phyloP scores from a whole-genome alignment of 64 coral and sea anemone genomes.

The Acropora tenuis region DNA sequence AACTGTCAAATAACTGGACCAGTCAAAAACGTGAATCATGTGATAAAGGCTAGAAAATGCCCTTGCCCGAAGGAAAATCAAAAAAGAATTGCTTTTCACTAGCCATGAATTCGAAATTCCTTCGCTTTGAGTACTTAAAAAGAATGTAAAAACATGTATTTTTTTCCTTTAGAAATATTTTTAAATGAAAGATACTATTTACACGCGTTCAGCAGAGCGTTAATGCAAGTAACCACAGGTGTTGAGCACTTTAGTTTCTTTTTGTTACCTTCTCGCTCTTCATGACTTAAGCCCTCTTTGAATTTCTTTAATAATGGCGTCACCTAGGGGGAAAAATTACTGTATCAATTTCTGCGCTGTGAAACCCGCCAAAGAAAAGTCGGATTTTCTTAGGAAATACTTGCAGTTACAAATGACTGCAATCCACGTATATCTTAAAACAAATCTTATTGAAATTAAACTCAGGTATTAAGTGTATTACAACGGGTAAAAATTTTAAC shows the following conservation, averaged over 20 bases:
- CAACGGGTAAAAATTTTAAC: neutral
- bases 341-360: neutral
- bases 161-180: slow-evolving; percentile 3
- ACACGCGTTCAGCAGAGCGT: slow-evolving; percentile 5
- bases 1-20: slow-evolving; percentile 11
- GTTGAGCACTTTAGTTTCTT: neutral
- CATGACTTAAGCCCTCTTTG: neutral
- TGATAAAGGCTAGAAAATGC: slow-evolving; percentile 6
- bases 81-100: neutral
- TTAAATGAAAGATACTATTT: neutral
- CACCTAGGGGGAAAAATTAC: neutral
- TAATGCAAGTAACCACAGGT: slow-evolving; percentile 8
- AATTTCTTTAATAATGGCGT: neutral
- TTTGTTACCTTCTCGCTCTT: slow-evolving; percentile 10
- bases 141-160: neutral
- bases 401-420: slow-evolving; percentile 1
- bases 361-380: neutral
- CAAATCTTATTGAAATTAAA: neutral
- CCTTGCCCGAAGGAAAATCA: neutral
- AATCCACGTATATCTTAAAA: neutral
- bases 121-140: neutral
- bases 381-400: slow-evolving; percentile 1
- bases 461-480: neutral
- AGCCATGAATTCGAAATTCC: slow-evolving; percentile 3
- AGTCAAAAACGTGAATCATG: neutral